Percentiles rank a stretch among this genome's conserved stretches.
Evolutionary conservation across 1,140 invertebrate genomes (phyloP).

Genomic region (Ceratina japonica): DNA sequence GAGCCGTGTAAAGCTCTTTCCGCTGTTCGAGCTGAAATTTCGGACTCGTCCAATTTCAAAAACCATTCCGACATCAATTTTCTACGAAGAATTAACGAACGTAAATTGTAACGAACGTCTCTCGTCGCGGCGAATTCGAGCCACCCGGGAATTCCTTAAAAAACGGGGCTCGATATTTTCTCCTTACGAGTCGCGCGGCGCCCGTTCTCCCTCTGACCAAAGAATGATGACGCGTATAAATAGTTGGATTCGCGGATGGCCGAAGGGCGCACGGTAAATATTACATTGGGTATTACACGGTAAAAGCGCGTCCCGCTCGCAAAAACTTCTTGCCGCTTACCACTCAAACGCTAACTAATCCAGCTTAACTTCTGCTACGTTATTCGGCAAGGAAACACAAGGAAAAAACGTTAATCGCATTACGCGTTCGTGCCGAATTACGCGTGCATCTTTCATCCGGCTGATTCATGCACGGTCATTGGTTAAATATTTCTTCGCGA

Average conservation of each 20-base stretch:
- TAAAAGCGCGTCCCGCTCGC: conserved; percentile 25
- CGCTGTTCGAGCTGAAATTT: too few relatives aligned
- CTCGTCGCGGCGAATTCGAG: too few relatives aligned
- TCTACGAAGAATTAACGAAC: too few relatives aligned
- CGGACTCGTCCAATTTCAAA: too few relatives aligned
- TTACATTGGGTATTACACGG: conserved; percentile 7
- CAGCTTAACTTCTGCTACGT: conserved; percentile 31
- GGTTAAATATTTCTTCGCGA: too few relatives aligned
- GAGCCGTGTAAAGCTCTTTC: neutral
- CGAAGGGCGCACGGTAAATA: conserved; percentile 3
- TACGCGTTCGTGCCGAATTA: conserved; percentile 15
- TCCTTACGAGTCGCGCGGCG: too few relatives aligned
- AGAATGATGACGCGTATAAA: neutral
- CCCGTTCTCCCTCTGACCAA: too few relatives aligned
- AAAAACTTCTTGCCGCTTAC: conserved; percentile 25
- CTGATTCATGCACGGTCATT: neutral
- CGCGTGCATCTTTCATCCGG: conserved; percentile 2
- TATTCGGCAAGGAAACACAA: conserved; percentile 1
- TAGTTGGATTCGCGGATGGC: neutral
- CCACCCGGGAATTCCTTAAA: too few relatives aligned
- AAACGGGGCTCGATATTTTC: too few relatives aligned
- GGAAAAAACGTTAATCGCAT: conserved; percentile 20
- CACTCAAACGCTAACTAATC: conserved; percentile 41
- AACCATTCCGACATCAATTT: too few relatives aligned
- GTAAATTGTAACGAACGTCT: too few relatives aligned